Evolutionary conservation across 2,113 vertebrate species (phyloP).

Genomic region (Hemibagrus wyckioides): DNA sequence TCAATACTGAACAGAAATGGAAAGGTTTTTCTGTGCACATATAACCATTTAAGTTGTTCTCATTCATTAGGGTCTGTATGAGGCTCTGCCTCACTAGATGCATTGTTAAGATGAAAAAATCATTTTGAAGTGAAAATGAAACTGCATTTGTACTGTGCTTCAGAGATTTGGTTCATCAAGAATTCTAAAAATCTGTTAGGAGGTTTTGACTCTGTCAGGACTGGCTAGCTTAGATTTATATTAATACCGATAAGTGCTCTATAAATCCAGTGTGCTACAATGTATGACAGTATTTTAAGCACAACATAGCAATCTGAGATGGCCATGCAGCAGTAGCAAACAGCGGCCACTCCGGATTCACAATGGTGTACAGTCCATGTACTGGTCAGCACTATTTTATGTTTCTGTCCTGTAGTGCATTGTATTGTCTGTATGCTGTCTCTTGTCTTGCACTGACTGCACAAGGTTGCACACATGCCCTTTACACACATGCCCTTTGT

Average conservation of each 20-base stretch:
- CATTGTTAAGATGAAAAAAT: neutral
- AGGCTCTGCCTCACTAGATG: neutral
- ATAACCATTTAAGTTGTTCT: neutral
- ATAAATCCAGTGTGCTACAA: neutral
- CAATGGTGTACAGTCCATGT: no score
- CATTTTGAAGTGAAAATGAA: neutral
- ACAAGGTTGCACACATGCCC: no score
- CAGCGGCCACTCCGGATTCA: no score
- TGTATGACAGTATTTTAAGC: neutral
- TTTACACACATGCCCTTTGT: no score
- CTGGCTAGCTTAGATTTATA: neutral
- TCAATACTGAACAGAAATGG: neutral
- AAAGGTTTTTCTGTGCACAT: constrained; percentile 1
- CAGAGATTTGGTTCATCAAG: constrained; percentile 7
- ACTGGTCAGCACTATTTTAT: no score
- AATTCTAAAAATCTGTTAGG: neutral
- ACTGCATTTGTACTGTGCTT: neutral
- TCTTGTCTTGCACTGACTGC: no score
- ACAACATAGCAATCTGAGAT: no score
- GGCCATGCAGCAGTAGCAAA: no score
- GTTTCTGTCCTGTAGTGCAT: no score
- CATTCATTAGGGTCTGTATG: neutral
- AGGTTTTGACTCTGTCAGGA: neutral
- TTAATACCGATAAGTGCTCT: neutral
- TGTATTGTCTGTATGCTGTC: no score